Evolutionary conservation across 1,140 invertebrate species (phyloP).

Genomic region (Eufriesea mexicana): DNA sequence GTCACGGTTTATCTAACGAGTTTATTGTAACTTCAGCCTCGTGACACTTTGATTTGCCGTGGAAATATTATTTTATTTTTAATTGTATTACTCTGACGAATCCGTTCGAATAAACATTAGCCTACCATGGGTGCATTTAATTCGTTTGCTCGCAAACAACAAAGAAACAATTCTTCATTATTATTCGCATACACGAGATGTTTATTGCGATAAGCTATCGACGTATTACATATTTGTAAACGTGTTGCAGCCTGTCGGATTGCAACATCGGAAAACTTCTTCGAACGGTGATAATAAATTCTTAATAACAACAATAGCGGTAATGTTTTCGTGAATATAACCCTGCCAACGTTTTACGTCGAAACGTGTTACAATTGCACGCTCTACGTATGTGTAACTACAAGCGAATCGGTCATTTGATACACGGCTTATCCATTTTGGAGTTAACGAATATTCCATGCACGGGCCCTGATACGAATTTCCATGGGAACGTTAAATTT

Average conservation of each 20-base stretch:
- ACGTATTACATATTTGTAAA: background rate
- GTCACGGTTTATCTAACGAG: background rate
- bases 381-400: background rate
- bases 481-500: background rate
- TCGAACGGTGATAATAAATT: background rate
- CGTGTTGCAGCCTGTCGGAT: background rate
- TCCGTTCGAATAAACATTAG: background rate
- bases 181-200: background rate
- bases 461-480: background rate
- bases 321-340: background rate
- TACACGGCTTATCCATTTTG: background rate
- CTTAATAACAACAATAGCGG: slow-evolving; percentile 1
- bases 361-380: background rate
- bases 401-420: background rate
- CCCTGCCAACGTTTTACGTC: background rate
- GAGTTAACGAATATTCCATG: background rate
- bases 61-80: background rate
- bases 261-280: background rate
- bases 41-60: background rate
- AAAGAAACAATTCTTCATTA: no score
- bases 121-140: background rate
- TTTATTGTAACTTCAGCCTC: background rate
- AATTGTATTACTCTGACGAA: background rate
- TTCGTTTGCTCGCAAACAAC: background rate
- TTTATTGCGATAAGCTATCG: slow-evolving; percentile 4